Evolutionary conservation across 2,797 vertebrate species (phyloP).

Genomic region (Anableps anableps): DNA sequence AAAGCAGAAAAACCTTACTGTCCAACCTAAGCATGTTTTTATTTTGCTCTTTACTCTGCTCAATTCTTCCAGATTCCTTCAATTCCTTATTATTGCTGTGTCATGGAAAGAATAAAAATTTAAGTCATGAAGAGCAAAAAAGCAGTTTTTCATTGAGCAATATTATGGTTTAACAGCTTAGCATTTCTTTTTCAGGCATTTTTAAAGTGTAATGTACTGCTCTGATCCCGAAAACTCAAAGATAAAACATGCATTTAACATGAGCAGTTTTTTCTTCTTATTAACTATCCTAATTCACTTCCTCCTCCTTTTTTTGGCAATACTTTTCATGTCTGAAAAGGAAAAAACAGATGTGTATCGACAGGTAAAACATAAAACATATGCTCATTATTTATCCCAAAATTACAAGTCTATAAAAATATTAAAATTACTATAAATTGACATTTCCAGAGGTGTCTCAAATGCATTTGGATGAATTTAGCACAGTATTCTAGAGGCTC

Average conservation of each 20-base stretch:
- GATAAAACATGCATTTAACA: background rate
- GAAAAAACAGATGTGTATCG: background rate
- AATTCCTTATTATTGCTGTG: background rate
- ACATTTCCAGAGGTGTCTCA: background rate
- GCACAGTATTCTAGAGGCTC: background rate
- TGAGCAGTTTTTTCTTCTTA: background rate
- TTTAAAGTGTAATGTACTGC: background rate
- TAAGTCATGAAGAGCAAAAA: too few species aligned
- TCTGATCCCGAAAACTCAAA: background rate
- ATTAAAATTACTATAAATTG: background rate
- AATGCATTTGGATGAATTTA: background rate
- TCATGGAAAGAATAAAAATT: background rate
- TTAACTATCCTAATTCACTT: background rate
- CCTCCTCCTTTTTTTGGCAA: background rate
- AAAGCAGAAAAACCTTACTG: background rate
- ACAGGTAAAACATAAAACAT: background rate
- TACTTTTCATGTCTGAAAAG: background rate
- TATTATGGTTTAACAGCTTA: background rate
- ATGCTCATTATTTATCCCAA: background rate
- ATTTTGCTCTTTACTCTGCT: too few species aligned
- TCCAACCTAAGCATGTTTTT: background rate
- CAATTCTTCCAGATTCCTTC: too few species aligned
- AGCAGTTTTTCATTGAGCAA: background rate
- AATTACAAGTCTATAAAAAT: background rate
- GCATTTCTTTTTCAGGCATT: background rate